Evolutionary conservation across 1,140 invertebrate genomes (phyloP).

Genomic region (Panagrolaimus sp.): DNA sequence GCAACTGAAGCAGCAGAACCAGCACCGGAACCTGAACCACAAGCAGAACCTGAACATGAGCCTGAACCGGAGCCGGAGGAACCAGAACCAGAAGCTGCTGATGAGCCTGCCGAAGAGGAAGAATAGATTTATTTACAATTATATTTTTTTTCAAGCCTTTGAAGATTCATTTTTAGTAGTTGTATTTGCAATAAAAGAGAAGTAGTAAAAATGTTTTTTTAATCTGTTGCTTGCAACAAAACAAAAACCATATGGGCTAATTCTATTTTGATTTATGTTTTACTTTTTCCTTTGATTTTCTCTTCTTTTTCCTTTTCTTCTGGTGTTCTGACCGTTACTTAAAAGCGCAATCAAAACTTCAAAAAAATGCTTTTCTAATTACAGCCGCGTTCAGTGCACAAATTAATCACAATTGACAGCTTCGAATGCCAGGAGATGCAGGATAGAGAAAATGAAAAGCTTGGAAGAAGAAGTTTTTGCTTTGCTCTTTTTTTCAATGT

Average conservation of each 20-base stretch:
- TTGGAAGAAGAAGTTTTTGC: no score
- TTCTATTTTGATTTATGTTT: background rate
- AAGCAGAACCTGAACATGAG: background rate
- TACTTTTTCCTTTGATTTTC: background rate
- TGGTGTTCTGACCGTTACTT: no score
- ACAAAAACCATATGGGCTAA: background rate
- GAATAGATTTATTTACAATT: background rate
- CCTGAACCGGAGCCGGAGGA: background rate
- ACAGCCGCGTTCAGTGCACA: constrained; percentile 9
- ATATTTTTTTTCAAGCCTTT: background rate
- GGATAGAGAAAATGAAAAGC: no score
- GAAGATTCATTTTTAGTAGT: background rate
- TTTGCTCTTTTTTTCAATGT: no score
- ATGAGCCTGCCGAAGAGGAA: background rate
- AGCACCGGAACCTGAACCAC: no score
- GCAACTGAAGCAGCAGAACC: background rate
- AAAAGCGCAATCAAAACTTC: background rate
- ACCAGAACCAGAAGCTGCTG: constrained; percentile 5
- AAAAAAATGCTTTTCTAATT: constrained; percentile 5
- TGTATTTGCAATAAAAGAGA: no score
- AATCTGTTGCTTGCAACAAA: background rate
- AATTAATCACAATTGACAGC: constrained; percentile 15
- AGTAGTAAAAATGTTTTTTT: no score
- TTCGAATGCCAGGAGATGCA: no score
- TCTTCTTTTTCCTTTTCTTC: no score